These are phyloP conservation scores for Cassiopea xamachana DNA, from an alignment of 30 jellyfish, hydroid and myxozoan species.

Conservation along the genomic window DNA sequence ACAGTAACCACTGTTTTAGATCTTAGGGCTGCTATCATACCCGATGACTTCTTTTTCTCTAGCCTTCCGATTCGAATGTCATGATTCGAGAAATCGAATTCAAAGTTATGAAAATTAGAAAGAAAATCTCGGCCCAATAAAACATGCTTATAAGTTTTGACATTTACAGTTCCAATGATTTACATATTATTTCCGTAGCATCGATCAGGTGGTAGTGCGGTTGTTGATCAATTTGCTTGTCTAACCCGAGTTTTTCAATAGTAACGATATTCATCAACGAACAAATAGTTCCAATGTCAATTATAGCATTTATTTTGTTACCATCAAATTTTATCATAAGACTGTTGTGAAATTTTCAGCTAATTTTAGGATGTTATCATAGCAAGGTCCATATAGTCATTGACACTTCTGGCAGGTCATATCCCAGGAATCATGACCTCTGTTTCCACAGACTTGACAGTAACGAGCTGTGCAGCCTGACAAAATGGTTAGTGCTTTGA, in stretches of 20 bases:
- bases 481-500: neutral
- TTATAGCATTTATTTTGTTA: neutral
- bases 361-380: neutral
- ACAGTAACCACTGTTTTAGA: neutral
- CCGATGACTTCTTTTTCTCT: neutral
- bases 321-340: neutral
- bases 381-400: neutral
- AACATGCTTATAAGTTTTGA: neutral
- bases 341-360: neutral
- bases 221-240: neutral
- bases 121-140: neutral
- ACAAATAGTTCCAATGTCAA: neutral
- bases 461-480: neutral
- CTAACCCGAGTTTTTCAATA: neutral
- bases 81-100: neutral
- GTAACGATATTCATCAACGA: neutral
- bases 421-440: neutral
- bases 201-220: slow-evolving; percentile 6
- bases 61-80: neutral
- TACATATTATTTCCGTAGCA: neutral
- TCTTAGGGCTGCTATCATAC: neutral
- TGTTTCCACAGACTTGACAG: neutral
- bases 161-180: neutral
- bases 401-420: neutral
- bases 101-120: neutral